phyloP scores from a whole-genome alignment of 1,140 invertebrate species.

The Drosophila pruinosa region DNA sequence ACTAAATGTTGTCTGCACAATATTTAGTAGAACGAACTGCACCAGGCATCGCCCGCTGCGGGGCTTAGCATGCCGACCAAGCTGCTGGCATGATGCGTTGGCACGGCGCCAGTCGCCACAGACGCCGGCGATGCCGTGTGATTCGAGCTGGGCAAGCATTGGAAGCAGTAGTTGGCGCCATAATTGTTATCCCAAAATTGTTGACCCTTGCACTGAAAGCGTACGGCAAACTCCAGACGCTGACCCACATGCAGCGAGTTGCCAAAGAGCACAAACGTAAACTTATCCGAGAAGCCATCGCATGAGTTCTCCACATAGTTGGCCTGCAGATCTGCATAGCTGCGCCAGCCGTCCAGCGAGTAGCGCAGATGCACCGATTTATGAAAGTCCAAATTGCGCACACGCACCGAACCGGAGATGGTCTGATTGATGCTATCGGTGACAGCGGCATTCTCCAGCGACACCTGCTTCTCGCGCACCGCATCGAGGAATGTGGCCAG shows the following conservation, averaged over 20 bases:
- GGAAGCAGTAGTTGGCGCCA: constrained; percentile 93
- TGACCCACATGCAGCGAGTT: constrained; percentile 89
- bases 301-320: constrained; percentile 94
- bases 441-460: constrained; percentile 92
- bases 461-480: constrained; percentile 89
- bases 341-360: constrained; percentile 93
- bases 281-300: constrained; percentile 96
- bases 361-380: constrained; percentile 95
- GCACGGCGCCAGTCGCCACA: constrained; percentile 63
- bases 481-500: constrained; percentile 90
- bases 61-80: constrained; percentile 74
- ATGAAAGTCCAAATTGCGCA: constrained; percentile 95
- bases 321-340: constrained; percentile 91
- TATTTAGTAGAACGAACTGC: constrained; percentile 77
- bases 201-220: constrained; percentile 91
- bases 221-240: constrained; percentile 91
- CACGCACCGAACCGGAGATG: constrained; percentile 93
- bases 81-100: constrained; percentile 45
- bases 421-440: constrained; percentile 88
- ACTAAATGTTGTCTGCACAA: background rate
- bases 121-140: constrained; percentile 65
- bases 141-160: constrained; percentile 86
- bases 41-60: constrained; percentile 77
- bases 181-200: constrained; percentile 96
- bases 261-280: constrained; percentile 90